These are phyloP conservation scores for Eupeodes corollae DNA, from an alignment of 1,140 invertebrate genomes.

Conservation along the genomic window DNA sequence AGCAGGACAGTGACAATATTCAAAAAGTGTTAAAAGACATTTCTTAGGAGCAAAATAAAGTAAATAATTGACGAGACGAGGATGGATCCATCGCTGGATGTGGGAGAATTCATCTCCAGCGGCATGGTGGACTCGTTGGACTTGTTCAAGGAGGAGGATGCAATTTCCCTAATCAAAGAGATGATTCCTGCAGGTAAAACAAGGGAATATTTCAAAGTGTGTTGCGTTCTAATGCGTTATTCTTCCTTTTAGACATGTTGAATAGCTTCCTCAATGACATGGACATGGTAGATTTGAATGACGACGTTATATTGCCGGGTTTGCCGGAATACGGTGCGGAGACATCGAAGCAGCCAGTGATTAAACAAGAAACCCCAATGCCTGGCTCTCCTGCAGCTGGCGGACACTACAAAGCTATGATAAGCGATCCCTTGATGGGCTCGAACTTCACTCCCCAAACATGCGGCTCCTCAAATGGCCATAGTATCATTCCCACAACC, in stretches of 20 bases:
- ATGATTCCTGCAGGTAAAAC: conserved; percentile 18
- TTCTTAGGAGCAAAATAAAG: background rate
- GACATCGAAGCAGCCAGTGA: conserved; percentile 1
- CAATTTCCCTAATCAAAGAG: conserved; percentile 27
- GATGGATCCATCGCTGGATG: conserved; percentile 10
- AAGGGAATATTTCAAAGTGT: too few species aligned
- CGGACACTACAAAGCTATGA: conserved; percentile 16
- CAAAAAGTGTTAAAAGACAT: conserved; percentile 12
- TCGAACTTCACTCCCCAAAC: conserved; percentile 11
- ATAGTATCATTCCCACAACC: background rate
- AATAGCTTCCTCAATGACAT: conserved; percentile 26
- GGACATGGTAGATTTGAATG: conserved; percentile 14
- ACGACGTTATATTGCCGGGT: conserved; percentile 8
- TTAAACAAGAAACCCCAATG: conserved; percentile 17
- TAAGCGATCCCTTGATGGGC: conserved; percentile 19
- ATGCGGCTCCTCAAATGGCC: background rate
- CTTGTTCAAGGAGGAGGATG: conserved; percentile 28
- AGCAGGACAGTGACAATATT: conserved; percentile 19
- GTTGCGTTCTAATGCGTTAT: background rate
- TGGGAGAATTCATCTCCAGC: conserved; percentile 14
- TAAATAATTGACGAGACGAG: conserved; percentile 5
- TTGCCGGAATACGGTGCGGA: conserved; percentile 8
- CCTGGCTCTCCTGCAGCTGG: background rate
- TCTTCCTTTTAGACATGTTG: conserved; percentile 19
- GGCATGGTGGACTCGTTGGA: conserved; percentile 19